Conservation (phyloP, 2,888 invertebrate species). For the Schizotus pectinicornis region DNA sequence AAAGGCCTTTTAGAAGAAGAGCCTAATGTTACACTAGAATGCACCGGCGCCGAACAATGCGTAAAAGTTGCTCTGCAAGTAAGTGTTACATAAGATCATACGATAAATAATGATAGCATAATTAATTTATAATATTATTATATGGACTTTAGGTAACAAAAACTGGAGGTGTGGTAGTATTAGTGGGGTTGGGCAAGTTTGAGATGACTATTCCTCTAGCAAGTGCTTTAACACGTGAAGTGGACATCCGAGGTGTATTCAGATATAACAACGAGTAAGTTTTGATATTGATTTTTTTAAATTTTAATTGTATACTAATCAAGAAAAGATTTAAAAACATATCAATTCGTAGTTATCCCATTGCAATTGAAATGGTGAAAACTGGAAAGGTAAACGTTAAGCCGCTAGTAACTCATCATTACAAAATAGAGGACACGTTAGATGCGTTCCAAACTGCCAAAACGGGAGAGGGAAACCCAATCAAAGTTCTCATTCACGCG, state of each 20-base stretch:
- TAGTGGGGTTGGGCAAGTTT: conserved; percentile 86
- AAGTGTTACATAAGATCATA: no score
- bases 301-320: no score
- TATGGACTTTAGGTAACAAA: conserved; percentile 67
- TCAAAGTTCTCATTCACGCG: conserved; percentile 90
- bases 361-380: conserved; percentile 78
- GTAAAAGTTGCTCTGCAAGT: conserved; percentile 80
- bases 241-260: conserved; percentile 92
- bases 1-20: conserved; percentile 65
- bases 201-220: conserved; percentile 84
- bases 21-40: conserved; percentile 84
- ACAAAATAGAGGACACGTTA: conserved; percentile 75
- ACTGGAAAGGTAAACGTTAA: conserved; percentile 80
- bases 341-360: conserved; percentile 70
- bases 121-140: no score
- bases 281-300: neutral
- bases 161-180: conserved; percentile 82
- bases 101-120: no score
- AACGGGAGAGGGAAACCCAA: conserved; percentile 72
- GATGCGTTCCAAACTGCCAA: conserved; percentile 85
- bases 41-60: conserved; percentile 83
- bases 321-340: no score
- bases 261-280: conserved; percentile 89
- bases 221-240: conserved; percentile 80
- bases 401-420: conserved; percentile 84